Evolutionary conservation across 2,113 vertebrate genomes (phyloP).

Genomic region (Numida meleagris): DNA sequence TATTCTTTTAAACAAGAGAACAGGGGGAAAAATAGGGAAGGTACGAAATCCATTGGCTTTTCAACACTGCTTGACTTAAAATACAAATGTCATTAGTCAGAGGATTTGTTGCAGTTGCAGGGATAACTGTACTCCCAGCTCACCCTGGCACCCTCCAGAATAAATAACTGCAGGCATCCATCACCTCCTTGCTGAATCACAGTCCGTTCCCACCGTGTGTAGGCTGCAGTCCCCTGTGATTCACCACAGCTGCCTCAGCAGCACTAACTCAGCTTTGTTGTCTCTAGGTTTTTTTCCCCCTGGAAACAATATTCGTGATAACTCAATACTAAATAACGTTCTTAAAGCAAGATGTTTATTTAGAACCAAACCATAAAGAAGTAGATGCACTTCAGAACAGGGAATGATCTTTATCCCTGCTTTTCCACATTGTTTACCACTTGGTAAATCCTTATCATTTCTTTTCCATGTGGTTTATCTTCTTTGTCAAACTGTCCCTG

Average conservation of each 20-base stretch:
- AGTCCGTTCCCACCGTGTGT: background rate
- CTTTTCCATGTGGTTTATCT: background rate
- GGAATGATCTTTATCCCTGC: background rate
- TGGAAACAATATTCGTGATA: background rate
- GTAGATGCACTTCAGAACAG: fast-evolving
- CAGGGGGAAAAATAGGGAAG: fast-evolving
- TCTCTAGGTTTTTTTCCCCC: background rate
- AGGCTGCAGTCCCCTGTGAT: background rate
- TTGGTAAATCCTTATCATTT: background rate
- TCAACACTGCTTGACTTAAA: background rate
- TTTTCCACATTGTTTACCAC: fast-evolving
- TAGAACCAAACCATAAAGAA: background rate
- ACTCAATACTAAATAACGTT: background rate
- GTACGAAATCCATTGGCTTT: background rate
- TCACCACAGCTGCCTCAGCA: background rate
- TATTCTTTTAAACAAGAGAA: background rate
- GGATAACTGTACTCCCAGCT: background rate
- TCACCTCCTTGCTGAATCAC: background rate
- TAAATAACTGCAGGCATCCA: slow-evolving; percentile 1
- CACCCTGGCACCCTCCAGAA: background rate
- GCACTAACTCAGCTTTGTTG: background rate
- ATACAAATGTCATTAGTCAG: background rate
- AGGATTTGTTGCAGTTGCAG: background rate
- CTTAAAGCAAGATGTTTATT: background rate
- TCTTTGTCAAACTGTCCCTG: background rate